Base-by-base conservation (phyloP, 2,797 vertebrate genomes). In the Manis crassicaudata region DNA sequence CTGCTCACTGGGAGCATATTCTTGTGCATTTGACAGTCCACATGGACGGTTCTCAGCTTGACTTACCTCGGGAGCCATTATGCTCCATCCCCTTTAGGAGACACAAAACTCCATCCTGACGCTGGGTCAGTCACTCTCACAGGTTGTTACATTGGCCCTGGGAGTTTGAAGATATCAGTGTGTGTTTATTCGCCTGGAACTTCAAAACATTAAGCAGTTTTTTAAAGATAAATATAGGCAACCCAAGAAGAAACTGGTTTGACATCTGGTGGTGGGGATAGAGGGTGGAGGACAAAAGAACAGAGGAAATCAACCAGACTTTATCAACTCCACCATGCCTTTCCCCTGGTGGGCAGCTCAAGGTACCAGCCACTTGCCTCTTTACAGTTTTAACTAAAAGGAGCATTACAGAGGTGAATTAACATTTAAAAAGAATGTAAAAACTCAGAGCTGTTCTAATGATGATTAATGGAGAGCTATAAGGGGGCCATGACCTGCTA, bases 371-470 rank as follows among this genome's bases (percentile, higher is more conserved):
- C 96, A 97, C 97, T 96, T 97, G 95, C 96, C 96, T 97, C 97
- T 98, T 98, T 97, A 96, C 97, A 97, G 97, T 97, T 98, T 94
- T 96, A 98, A 98, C 98, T 98, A 97, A 98, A 98, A 98, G 98
- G 97, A 98, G 97, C 97, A 97, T 98, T 98, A 97, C 97, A 98
- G 98, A 98, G 98, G 97, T 98, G 98, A 98, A 98, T 98, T 98
- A 98, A 98, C 98, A 98, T 98, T 99, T 98, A 68, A 98, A 98
- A 98, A 98, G 98, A 97, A 97, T 97, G 97, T 98, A 98, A 98
- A 98, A 98, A 98, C 98, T 98, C 98, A 92, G 98, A 98, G 98
- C 98, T 97, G 97, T 97, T 98, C 98, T 98, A 98, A 98, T 98
- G 98, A 98, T 98, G 97, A 98, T 98, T 98, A 98, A 98, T 98